These are phyloP conservation scores for Procapra przewalskii DNA, from an alignment of 2,113 vertebrate species.

Conservation along the genomic window DNA sequence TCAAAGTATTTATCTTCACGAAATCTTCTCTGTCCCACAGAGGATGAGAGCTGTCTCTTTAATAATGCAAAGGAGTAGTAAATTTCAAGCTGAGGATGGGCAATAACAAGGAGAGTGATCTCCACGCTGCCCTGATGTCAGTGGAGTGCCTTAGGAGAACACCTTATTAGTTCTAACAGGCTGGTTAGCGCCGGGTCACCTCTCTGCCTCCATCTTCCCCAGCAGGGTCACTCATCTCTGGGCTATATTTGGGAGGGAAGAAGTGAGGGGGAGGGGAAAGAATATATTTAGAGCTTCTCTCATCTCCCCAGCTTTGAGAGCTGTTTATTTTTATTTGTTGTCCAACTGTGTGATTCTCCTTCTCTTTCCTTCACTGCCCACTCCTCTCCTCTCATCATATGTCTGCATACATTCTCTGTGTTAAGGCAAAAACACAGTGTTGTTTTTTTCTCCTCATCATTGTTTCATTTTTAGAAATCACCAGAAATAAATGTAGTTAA, in stretches of 20 bases:
- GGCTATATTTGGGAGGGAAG: conserved; percentile 78
- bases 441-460: background rate
- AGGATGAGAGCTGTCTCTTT: conserved; percentile 80
- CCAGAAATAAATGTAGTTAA: conserved; percentile 50
- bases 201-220: conserved; percentile 79
- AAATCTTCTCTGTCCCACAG: conserved; percentile 76
- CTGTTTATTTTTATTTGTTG: conserved; percentile 78
- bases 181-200: conserved; percentile 88
- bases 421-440: conserved; percentile 6
- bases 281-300: conserved; percentile 63
- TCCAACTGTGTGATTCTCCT: conserved; percentile 13
- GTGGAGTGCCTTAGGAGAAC: conserved; percentile 85
- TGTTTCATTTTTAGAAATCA: conserved; percentile 63
- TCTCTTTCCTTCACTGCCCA: background rate
- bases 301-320: conserved; percentile 60
- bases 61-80: conserved; percentile 84
- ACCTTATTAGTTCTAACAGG: conserved; percentile 87
- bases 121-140: conserved; percentile 82
- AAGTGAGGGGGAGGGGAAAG: conserved; percentile 73
- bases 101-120: conserved; percentile 82
- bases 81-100: conserved; percentile 84
- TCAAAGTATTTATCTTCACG: conserved; percentile 76
- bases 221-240: conserved; percentile 82
- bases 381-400: background rate
- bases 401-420: background rate